Evolutionary conservation across 2,888 invertebrate species (phyloP), one percentile per base, ranked within the genome.

Genomic region (Drosophila maculinotata): DNA sequence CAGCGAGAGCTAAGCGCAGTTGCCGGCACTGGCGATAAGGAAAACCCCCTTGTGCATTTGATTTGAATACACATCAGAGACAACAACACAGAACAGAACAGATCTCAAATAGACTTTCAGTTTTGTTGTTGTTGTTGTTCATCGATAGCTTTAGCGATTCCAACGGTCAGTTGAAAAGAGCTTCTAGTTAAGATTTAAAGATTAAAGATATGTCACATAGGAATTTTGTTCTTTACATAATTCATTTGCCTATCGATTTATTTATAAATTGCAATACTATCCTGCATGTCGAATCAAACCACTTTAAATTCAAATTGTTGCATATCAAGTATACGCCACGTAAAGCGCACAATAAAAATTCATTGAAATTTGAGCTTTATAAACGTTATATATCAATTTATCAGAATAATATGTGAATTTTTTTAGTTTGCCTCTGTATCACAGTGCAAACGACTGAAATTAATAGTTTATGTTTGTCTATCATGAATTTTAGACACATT

Each of bases 11-110:
- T 38, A 17, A 44, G 38, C 31, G 20, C 38, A 59, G 20, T 31
- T 26, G 38, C 26, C 47, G 38, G 33, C 63, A 62, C 30, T 23
- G 33, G 49, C 52, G 80, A 80, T 85, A 80, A 85, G 73, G 6
- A 20, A 35, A 75, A 81, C 64, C 65, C 74, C 69, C 63, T 69
- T 58, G 62, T 47, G 53, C 48, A 60, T 49, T 59, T 12, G 14
- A 26, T 38, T 42, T 41, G 14, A 30, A 39, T 48, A 54, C 28
- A 25, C 39, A 54, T 58, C 35, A 36, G 14, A 53, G 30, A 57
- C 41, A 65, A 48, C 35, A 4, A 44, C 15, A 36, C 15, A 36
- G 3, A n/a, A n/a, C n/a, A n/a, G n/a, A 20, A 31, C 44, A 54
- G 54, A 53, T 71, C 71, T 39, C 35, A 15, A 48, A 10, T 35